Conservation (phyloP, 2,888 invertebrate genomes). For the Alsophila aescularia region DNA sequence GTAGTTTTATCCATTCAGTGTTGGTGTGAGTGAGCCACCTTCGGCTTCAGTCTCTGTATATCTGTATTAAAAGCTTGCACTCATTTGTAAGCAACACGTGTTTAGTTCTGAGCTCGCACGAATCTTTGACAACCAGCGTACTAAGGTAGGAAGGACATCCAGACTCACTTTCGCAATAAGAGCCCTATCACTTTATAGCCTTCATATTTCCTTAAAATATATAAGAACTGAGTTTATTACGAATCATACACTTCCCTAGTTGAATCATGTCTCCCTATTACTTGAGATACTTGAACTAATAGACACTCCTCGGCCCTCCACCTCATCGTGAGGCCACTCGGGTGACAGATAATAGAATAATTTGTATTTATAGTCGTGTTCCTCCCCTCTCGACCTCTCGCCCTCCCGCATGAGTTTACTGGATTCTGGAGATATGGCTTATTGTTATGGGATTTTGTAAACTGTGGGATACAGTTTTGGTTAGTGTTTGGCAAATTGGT, state of each 20-base stretch:
- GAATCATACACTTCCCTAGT: background rate
- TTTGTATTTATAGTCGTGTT: slow-evolving; percentile 68
- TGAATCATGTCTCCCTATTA: background rate
- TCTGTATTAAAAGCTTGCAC: too few relatives aligned
- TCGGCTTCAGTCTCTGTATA: too few relatives aligned
- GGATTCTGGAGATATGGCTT: slow-evolving; percentile 57
- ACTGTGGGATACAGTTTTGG: slow-evolving; percentile 23
- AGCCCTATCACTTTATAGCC: too few relatives aligned
- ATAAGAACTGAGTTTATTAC: background rate
- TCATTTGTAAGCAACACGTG: too few relatives aligned
- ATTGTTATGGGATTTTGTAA: slow-evolving; percentile 38
- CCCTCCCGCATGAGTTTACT: slow-evolving; percentile 59
- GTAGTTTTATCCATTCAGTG: too few relatives aligned
- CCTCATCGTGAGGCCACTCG: slow-evolving; percentile 18
- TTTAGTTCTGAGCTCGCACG: too few relatives aligned
- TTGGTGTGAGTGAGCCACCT: too few relatives aligned
- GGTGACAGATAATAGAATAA: slow-evolving; percentile 59
- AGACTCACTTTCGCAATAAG: too few relatives aligned
- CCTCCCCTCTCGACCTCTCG: slow-evolving; percentile 33
- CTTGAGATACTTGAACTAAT: slow-evolving; percentile 1
- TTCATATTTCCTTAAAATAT: background rate
- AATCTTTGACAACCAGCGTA: too few relatives aligned
- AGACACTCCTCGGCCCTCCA: slow-evolving; percentile 8
- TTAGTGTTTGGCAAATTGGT: background rate
- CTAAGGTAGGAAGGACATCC: too few relatives aligned